Percentiles rank a stretch among this genome's conserved stretches.
These are phyloP conservation scores for Pomacea canaliculata DNA, from an alignment of 2,888 invertebrate genomes.

Conservation along the genomic window DNA sequence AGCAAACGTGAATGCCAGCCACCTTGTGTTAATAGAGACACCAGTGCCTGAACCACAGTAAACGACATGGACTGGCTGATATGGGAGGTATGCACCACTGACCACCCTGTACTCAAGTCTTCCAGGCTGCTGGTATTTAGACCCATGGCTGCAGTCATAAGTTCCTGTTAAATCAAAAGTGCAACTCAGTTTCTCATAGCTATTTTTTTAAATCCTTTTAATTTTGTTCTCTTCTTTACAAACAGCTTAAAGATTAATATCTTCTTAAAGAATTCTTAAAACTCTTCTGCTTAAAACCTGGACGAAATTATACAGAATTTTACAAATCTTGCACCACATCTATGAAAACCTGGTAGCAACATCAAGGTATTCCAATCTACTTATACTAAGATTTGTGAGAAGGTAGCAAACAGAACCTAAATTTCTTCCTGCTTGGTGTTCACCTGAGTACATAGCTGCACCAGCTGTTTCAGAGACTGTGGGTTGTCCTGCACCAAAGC, in stretches of 20 bases:
- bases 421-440: not conserved
- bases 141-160: conserved; percentile 71
- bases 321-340: too few relatives aligned
- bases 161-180: conserved; percentile 62
- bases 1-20: conserved; percentile 42
- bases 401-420: too few relatives aligned
- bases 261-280: too few relatives aligned
- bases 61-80: conserved; percentile 68
- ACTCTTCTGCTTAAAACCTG: too few relatives aligned
- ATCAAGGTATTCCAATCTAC: too few relatives aligned
- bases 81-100: conserved; percentile 8
- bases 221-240: too few relatives aligned
- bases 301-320: too few relatives aligned
- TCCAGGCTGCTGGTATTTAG: conserved; percentile 47
- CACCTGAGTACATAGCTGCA: conserved; percentile 75
- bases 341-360: too few relatives aligned
- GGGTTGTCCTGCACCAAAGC: conserved; percentile 74
- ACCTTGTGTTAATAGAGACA: conserved; percentile 72
- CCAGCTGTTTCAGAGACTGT: conserved; percentile 74
- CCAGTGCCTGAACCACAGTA: conserved; percentile 76
- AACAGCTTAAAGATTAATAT: too few relatives aligned
- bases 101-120: conserved; percentile 34
- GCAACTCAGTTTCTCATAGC: too few relatives aligned
- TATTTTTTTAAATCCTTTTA: too few relatives aligned
- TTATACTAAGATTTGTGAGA: too few relatives aligned